Conservation (phyloP, 2,888 invertebrate genomes). For the Synergus itoensis region DNA sequence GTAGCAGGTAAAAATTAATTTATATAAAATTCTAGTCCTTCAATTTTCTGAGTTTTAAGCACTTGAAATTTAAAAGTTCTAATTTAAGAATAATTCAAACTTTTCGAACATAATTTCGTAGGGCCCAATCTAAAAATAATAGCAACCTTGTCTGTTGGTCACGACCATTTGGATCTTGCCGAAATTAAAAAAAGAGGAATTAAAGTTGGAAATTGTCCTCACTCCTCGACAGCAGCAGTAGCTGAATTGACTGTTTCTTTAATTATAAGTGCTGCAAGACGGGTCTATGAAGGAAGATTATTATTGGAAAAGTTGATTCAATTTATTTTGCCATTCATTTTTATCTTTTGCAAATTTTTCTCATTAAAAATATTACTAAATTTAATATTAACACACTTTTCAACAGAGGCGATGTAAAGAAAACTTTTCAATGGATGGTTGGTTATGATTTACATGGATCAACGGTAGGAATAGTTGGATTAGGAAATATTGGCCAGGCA, state of each 20-base stretch:
- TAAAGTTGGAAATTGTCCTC: slow-evolving; percentile 88
- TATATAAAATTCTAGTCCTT: background rate
- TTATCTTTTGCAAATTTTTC: slow-evolving; percentile 12
- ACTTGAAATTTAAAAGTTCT: background rate
- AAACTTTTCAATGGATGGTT: slow-evolving; percentile 83
- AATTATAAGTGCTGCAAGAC: slow-evolving; percentile 86
- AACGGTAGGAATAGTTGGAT: slow-evolving; percentile 91
- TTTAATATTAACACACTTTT: slow-evolving; percentile 40
- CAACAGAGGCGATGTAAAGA: slow-evolving; percentile 78
- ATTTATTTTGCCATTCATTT: slow-evolving; percentile 41
- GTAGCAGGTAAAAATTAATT: slow-evolving; percentile 80
- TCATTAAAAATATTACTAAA: background rate
- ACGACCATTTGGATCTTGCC: slow-evolving; percentile 88
- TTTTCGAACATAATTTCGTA: slow-evolving; percentile 62
- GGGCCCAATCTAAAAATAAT: slow-evolving; percentile 87
- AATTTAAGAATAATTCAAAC: background rate
- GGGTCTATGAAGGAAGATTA: slow-evolving; percentile 87
- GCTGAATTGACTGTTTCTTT: slow-evolving; percentile 91
- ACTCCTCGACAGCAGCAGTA: slow-evolving; percentile 86
- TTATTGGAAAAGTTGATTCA: slow-evolving; percentile 81
- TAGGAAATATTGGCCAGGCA: slow-evolving; percentile 89
- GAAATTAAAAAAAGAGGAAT: slow-evolving; percentile 86
- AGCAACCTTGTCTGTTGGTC: slow-evolving; percentile 91
- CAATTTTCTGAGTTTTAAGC: background rate
- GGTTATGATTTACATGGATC: slow-evolving; percentile 89